These are phyloP conservation scores for Alethe diademata DNA, from an alignment of 2,113 vertebrate species.

Conservation along the genomic window DNA sequence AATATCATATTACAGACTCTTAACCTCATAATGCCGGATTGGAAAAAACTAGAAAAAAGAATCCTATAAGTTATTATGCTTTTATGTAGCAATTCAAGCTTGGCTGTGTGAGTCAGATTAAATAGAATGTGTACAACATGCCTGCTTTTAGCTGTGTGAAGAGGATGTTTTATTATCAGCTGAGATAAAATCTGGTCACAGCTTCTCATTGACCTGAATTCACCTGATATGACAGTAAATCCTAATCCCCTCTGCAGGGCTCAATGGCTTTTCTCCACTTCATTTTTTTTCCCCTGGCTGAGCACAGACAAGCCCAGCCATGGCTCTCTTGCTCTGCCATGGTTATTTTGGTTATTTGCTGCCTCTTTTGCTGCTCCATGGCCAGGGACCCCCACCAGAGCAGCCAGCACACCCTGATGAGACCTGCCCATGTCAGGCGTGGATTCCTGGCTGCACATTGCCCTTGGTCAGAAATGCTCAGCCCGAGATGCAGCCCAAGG, in stretches of 20 bases:
- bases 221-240: conserved; percentile 55
- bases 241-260: conserved; percentile 24
- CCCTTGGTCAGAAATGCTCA: rapidly evolving
- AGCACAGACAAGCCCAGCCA: background rate
- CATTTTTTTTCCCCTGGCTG: background rate
- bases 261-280: background rate
- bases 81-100: background rate
- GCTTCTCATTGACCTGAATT: conserved; percentile 50
- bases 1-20: background rate
- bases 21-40: background rate
- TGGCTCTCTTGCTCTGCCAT: background rate
- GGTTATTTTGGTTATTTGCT: background rate
- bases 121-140: background rate
- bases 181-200: background rate
- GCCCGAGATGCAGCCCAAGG: background rate
- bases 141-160: background rate
- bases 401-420: background rate
- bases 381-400: rapidly evolving
- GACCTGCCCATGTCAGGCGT: rapidly evolving
- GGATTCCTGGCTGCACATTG: background rate
- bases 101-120: background rate
- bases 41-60: background rate
- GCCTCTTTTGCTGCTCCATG: background rate
- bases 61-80: background rate
- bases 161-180: conserved; percentile 16